Percentiles rank a stretch among this genome's conserved stretches.
Conservation (phyloP, 1,140 invertebrate genomes). For the Oryctes rhinoceros region DNA sequence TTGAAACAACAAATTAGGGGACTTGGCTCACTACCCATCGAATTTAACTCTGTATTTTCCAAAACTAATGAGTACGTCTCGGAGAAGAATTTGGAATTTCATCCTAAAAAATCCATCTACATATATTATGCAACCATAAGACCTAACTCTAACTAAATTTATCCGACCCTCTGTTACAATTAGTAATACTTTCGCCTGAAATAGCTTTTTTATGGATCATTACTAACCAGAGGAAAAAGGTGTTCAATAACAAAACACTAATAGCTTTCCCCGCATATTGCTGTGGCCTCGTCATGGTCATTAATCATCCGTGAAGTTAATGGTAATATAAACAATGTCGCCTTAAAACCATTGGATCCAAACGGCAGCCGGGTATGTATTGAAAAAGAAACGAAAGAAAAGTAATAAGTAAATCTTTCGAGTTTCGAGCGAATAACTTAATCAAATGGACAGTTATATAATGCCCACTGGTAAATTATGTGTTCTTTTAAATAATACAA, state of each 20-base stretch:
- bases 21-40: no score
- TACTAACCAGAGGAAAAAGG: constrained; percentile 12
- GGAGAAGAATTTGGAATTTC: no score
- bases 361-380: constrained; percentile 7
- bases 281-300: constrained; percentile 20
- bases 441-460: constrained; percentile 38
- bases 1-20: no score
- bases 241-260: constrained; percentile 37
- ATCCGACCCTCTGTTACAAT: not conserved
- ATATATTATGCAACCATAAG: no score
- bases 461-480: constrained; percentile 41
- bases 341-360: constrained; percentile 31
- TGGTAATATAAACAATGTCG: constrained; percentile 37
- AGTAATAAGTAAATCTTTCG: constrained; percentile 35
- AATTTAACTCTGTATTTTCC: no score
- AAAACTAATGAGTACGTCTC: no score
- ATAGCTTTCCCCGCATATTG: constrained; percentile 24
- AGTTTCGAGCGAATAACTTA: constrained; percentile 38
- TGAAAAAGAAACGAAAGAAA: constrained; percentile 33
- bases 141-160: not conserved
- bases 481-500: constrained; percentile 44
- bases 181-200: constrained; percentile 16
- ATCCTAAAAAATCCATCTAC: no score
- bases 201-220: not conserved
- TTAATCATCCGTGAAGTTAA: constrained; percentile 35